Base-by-base conservation (phyloP, 1,140 invertebrate species). In the Meloidogyne chitwoodi region DNA sequence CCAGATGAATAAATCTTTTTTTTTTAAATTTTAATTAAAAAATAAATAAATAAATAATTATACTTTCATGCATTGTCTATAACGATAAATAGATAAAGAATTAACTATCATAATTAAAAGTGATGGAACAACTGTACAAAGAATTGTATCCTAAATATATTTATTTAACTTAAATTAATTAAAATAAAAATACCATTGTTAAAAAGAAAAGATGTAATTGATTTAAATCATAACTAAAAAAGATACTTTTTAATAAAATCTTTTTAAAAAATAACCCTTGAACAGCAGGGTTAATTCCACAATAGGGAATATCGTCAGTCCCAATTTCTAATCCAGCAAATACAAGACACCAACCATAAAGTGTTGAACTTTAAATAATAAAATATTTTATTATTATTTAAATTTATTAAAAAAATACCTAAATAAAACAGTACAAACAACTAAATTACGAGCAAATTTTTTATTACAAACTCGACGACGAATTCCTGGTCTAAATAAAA, bases 31-130 rank as follows among this genome's bases (percentile, higher is more conserved):
- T n/a, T n/a, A 56, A n/a, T n/a, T 6, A 5, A 56, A 56, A 16
- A n/a, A 8, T n/a, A 56, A n/a, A 8, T 56, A 41, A 11, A 11
- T 12, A 41, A 41, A 11, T n/a, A n/a, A n/a, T n/a, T n/a, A n/a
- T 56, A 56, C 48, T 69, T 86, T 84, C 85, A 87, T 86, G 72
- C 85, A 86, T 77, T 87, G 82, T 11, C 81, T 74, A 71, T 86
- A 86, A 31, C 85, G 79, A 62, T 83, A 84, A 27, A 85, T 86
- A 61, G 79, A 80, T 62, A 86, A 73, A n/a, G 70, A 64, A 64
- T 86, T 86, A 16, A 87, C 85, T 0, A 87, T 67, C 68, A 87
- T 81, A 27, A 86, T 87, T 22, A 86, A 31, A 61, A 86, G 56
- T 12, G 82, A 78, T 10, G 85, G 85, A n/a, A 86, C 74, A 70